Evolutionary conservation across 2,888 invertebrate species (phyloP), one percentile per base, ranked within the genome.

Genomic region (Stenoptilia bipunctidactyla): DNA sequence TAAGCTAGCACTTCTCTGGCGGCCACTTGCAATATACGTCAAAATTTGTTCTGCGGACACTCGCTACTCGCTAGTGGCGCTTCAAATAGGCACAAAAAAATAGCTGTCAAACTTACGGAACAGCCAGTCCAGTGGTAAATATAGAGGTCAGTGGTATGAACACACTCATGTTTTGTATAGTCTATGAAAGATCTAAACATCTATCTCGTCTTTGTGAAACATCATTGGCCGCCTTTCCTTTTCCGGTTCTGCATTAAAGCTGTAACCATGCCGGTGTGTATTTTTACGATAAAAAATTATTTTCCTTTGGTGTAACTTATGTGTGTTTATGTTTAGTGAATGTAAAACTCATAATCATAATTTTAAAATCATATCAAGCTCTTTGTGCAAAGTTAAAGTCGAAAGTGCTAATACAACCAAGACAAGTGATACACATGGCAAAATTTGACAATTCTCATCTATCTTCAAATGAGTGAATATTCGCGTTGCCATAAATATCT

Each of bases 261-360:
- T 77, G 82, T 69, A 82, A 82, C 83, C 84, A 85, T 85, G 84
- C 84, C 84, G 84, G 84, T 85, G 77, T 77, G 84, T 85, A 83
- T 70, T 70, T 71, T 70, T 62, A 62, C 58, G 59, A 56, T 55
- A 52, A 58, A 47, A 52, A 52, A 52, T 62, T 60, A 61, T 54
- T 58, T 56, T 59, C 51, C 43, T 45, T 43, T 49, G 45, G 58
- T 59, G 61, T 53, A 59, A 40, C 49, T 51, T 53, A 53, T 51
- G 41, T 51, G 55, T 56, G 51, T 38, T 51, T 52, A 55, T 58
- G 53, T 51, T 49, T 45, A 44, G 66, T 65, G 66, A 47, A 54
- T 45, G 37, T 42, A 33, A 40, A 51, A 30, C 30, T 4, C 9
- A 44, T 45, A 38, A 51, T 49, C 45, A 12, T 30, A n/a, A n/a